A percentile compares a stretch with the other conserved stretches of the same genome.
phyloP scores from a whole-genome alignment of 2,113 vertebrate genomes.

The Ramphastos sulfuratus region DNA sequence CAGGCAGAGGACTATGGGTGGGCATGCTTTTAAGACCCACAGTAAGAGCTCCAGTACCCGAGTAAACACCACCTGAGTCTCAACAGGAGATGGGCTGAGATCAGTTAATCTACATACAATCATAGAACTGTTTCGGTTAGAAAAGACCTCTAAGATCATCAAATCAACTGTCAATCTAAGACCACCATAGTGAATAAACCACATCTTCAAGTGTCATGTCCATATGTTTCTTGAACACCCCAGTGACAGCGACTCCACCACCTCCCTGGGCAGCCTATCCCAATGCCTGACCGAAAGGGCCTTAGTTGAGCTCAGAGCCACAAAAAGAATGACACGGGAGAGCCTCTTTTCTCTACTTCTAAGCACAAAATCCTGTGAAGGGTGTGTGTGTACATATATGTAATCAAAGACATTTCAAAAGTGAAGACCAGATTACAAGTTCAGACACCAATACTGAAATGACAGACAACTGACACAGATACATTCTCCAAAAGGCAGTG shows the following conservation, averaged over 20 bases:
- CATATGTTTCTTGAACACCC: too few relatives aligned
- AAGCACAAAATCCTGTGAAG: not conserved
- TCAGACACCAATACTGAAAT: not conserved
- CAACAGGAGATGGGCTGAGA: not conserved
- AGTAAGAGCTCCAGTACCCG: not conserved
- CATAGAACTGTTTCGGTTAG: too few relatives aligned
- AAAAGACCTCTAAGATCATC: too few relatives aligned
- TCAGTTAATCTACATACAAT: not conserved
- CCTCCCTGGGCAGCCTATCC: too few relatives aligned
- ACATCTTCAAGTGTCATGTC: too few relatives aligned
- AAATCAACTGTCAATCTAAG: too few relatives aligned
- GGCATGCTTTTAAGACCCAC: not conserved
- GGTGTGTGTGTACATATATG: rapidly evolving
- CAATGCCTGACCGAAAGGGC: too few relatives aligned
- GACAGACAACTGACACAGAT: not conserved
- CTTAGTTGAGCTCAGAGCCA: not conserved
- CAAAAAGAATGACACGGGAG: not conserved
- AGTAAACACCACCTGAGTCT: not conserved
- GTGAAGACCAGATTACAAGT: not conserved
- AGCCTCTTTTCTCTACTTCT: not conserved
- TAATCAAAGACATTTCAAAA: not conserved
- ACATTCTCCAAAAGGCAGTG: not conserved
- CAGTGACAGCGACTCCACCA: too few relatives aligned
- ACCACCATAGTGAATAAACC: too few relatives aligned
- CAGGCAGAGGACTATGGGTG: not conserved